phyloP scores from a whole-genome alignment of 1,140 invertebrate species.

The Eriosoma lanigerum region DNA sequence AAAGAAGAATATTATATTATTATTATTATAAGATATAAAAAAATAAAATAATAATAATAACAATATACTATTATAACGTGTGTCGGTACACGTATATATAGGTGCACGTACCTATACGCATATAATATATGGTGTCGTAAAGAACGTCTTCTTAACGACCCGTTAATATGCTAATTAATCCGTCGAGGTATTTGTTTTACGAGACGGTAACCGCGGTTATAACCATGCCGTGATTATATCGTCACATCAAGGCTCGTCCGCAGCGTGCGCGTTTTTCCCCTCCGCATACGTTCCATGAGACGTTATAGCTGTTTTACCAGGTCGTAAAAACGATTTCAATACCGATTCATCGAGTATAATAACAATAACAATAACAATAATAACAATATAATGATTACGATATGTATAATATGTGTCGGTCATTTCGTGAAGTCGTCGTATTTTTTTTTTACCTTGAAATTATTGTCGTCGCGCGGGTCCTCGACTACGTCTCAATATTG shows the following conservation, averaged over 20 bases:
- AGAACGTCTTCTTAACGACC: constrained; percentile 29
- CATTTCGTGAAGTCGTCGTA: not conserved
- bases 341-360: not conserved
- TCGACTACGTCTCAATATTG: no score
- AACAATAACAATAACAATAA: not conserved
- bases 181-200: constrained; percentile 22
- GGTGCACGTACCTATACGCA: no score
- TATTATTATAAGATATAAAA: not conserved
- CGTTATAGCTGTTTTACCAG: not conserved
- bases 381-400: not conserved
- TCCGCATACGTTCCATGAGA: not conserved
- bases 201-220: not conserved
- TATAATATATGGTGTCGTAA: constrained; percentile 31
- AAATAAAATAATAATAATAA: not conserved
- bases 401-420: not conserved
- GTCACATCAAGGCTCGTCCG: not conserved
- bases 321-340: constrained; percentile 29
- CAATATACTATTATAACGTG: not conserved
- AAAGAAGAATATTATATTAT: no score
- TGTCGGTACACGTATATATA: not conserved
- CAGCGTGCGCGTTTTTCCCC: not conserved
- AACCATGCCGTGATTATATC: not conserved
- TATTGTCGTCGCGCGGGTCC: no score
- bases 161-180: constrained; percentile 49
- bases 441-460: no score